Evolutionary conservation across 2,113 vertebrate genomes (phyloP).

Genomic region (Scatophagus argus): DNA sequence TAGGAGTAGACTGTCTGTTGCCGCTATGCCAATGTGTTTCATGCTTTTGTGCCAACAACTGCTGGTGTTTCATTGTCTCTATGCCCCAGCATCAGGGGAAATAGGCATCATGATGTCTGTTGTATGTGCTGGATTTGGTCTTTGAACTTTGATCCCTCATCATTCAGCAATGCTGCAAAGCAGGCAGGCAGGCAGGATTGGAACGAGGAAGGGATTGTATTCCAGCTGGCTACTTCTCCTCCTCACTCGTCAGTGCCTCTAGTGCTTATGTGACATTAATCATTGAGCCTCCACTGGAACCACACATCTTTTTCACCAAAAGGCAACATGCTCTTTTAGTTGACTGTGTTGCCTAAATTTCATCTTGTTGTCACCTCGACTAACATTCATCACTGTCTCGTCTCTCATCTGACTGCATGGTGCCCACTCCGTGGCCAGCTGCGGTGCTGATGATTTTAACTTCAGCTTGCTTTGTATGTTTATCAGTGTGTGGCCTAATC

Average conservation of each 20-base stretch:
- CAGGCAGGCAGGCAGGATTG: conserved; percentile 22
- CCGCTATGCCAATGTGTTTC: conserved; percentile 53
- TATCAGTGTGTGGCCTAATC: conserved; percentile 30
- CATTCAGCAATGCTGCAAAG: conserved; percentile 39
- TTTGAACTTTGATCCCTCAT: conserved; percentile 55
- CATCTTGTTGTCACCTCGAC: conserved; percentile 52
- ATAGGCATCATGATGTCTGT: conserved; percentile 41
- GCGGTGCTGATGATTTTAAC: conserved; percentile 36
- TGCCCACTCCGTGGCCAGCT: conserved; percentile 27
- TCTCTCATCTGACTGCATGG: conserved; percentile 72
- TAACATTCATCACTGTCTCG: conserved; percentile 59
- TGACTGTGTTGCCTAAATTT: conserved; percentile 28
- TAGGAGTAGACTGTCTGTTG: conserved; percentile 49
- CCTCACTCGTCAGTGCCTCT: conserved; percentile 38
- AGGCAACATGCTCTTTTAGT: conserved; percentile 31
- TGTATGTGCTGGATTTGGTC: conserved; percentile 48
- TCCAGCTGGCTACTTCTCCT: conserved; percentile 39
- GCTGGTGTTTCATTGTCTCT: conserved; percentile 50
- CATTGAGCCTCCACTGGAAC: conserved; percentile 31
- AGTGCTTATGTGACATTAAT: conserved; percentile 42
- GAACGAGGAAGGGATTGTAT: conserved; percentile 50
- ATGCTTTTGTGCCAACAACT: conserved; percentile 55
- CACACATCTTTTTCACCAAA: conserved; percentile 34
- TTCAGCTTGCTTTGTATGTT: conserved; percentile 52
- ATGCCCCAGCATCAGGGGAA: conserved; percentile 34